Base-by-base conservation (phyloP, 2,797 vertebrate species). In the Brachymystax lenok region DNA sequence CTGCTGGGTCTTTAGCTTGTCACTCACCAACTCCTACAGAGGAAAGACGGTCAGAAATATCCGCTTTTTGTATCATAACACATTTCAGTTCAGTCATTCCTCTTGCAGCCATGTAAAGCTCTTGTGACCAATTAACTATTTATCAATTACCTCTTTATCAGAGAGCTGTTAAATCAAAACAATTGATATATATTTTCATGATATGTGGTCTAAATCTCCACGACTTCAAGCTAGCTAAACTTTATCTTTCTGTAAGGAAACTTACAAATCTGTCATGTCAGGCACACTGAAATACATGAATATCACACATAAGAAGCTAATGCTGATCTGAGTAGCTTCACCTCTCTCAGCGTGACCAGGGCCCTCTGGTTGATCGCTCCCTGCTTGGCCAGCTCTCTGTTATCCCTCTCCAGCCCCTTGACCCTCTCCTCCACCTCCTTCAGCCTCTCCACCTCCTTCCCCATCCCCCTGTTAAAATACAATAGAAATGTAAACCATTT, bases 351-450 rank as follows among this genome's bases (percentile, higher is more conserved):
- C 1, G 96, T 97, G 84, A 94, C 91, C 83, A 98, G 91, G 2
- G 96, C 97, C 92, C 95, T 96, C 88, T 97, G 95, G 91, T 98
- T 96, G 81, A 98, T 98, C 75, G 96, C 97, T 69, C 95, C 91
- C 91, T 97, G 96, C 90, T 98, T 97, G 83, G 93, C 94, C 30
- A 97, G 94, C 69, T 98, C 96, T 81, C 96, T 96, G 84, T 97
- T 97, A 82, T 97, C 96, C 84, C 94, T 95, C 82, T 98, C 97
- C 74, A 97, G 88, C 63, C 94, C 94, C 90, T 97, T 97, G 50
- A 97, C 89, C 77, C 96, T 95, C 76, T 94, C 73, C 75, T 95
- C 96, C 0, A 95, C 95, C 82, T 98, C 97, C 80, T 95, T 95
- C 83, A 96, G 95, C 5, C 92, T 82, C 79, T 93, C 93, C 67